Evolutionary conservation across 2,113 vertebrate species (phyloP).

Genomic region (Mustela lutreola): DNA sequence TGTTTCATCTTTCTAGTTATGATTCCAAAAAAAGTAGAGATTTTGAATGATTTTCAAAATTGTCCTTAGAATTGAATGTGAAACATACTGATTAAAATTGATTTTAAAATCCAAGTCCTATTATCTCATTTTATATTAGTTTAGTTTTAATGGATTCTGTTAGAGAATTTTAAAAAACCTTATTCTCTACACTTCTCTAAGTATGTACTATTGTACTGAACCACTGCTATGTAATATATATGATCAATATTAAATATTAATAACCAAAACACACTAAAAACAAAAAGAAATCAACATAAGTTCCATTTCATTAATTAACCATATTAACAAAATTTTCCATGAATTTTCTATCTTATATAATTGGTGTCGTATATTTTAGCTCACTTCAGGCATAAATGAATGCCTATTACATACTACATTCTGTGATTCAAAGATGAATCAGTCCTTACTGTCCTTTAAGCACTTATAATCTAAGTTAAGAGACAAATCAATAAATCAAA

Average conservation of each 20-base stretch:
- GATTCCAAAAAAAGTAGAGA: neutral
- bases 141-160: neutral
- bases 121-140: neutral
- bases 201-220: neutral
- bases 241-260: neutral
- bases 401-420: neutral
- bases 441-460: neutral
- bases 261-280: neutral
- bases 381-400: neutral
- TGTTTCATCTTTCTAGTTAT: neutral
- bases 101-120: neutral
- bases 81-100: neutral
- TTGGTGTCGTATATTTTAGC: neutral
- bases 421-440: neutral
- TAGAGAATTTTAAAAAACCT: neutral
- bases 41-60: neutral
- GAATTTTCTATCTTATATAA: neutral
- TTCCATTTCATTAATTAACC: neutral
- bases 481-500: neutral
- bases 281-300: neutral
- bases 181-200: neutral
- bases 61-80: neutral
- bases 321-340: neutral
- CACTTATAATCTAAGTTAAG: neutral
- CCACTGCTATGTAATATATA: neutral